These are phyloP conservation scores for Eospalax fontanierii DNA, from an alignment of 2,797 vertebrate species.

Conservation along the genomic window DNA sequence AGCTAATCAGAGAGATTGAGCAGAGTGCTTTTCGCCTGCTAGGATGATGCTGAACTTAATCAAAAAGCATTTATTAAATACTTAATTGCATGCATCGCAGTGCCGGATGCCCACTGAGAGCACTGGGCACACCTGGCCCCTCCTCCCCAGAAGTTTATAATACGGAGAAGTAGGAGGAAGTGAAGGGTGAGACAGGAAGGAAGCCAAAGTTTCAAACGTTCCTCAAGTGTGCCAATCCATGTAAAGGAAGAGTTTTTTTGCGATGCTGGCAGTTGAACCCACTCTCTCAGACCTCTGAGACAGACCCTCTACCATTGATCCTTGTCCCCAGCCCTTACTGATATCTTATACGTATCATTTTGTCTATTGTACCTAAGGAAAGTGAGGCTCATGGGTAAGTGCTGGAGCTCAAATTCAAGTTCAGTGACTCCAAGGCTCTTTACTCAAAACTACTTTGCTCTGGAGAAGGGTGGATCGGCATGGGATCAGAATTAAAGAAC, in stretches of 20 bases:
- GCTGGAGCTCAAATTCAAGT: neutral
- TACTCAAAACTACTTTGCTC: neutral
- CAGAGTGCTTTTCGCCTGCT: constrained; percentile 28
- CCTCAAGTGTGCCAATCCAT: neutral
- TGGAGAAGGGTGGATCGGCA: neutral
- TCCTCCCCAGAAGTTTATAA: neutral
- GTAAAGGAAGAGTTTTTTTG: neutral
- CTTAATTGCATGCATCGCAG: constrained; percentile 35
- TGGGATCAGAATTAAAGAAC: neutral
- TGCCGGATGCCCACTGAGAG: neutral
- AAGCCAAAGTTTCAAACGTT: constrained; percentile 16
- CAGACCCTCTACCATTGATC: too few species aligned
- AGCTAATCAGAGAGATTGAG: constrained; percentile 68
- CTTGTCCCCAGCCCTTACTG: neutral
- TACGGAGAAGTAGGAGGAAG: neutral
- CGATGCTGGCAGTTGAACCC: neutral
- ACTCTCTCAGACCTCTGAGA: neutral
- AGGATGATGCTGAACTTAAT: constrained; percentile 60
- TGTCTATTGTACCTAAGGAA: neutral
- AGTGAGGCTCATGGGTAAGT: neutral
- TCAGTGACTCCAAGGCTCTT: neutral
- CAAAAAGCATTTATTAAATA: constrained; percentile 67
- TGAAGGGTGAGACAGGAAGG: neutral
- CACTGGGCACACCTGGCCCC: neutral
- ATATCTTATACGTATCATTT: too few species aligned